Base-by-base conservation (phyloP, 2,888 invertebrate genomes). In the Papilio demoleus region DNA sequence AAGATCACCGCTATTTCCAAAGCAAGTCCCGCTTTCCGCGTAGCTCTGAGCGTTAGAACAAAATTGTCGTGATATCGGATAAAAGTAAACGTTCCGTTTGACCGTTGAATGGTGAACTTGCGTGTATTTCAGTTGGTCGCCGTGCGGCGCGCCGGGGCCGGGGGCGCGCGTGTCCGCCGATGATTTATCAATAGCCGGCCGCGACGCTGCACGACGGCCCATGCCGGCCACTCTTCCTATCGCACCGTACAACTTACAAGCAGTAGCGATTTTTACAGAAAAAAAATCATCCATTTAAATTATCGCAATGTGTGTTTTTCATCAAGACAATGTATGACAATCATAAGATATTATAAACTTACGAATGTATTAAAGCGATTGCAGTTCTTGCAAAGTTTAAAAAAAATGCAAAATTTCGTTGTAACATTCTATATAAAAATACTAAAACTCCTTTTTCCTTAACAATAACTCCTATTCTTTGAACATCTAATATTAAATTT, bases 131-230 rank as follows among this genome's bases (percentile, higher is more conserved):
- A 80, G 84, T 84, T 80, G 86, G 85, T 74, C 70, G 82, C 81
- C 17, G 27, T 56, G 31, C 53, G 53, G 24, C 87, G 85, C 82
- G 79, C 31, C 9, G n/a, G 53, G 27, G 53, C 53, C 87, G 85
- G 83, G 79, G 87, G 90, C 89, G 90, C 91, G 90, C 90, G 89
- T 89, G 90, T 85, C 85, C 79, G 85, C 81, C 85, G 85, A 88
- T 89, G 89, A 88, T 90, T 90, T 90, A 91, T 90, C 88, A 88
- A 88, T 81, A 86, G 85, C 82, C 76, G 79, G 77, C 80, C 83
- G 82, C 84, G 86, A 87, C 85, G 83, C 80, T 79, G 88, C 88
- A 87, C 88, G 88, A 87, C 88, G 81, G 78, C 73, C 80, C 76
- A 75, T 74, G 78, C 78, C 79, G 79, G 79, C 81, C 85, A 85